Evolutionary conservation across 2,888 invertebrate genomes (phyloP).

Genomic region (Brachycybe producta): DNA sequence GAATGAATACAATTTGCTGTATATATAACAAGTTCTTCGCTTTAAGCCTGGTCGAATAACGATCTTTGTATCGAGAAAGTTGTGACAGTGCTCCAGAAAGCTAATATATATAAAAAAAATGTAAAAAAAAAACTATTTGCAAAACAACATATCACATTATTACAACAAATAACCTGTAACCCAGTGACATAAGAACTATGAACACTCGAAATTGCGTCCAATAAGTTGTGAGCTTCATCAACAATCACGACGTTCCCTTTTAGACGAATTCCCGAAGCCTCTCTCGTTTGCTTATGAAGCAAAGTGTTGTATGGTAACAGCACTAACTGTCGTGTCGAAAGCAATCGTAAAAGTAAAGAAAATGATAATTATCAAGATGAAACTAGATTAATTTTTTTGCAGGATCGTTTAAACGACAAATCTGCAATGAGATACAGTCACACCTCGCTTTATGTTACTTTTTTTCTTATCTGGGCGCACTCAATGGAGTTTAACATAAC

Average conservation of each 20-base stretch:
- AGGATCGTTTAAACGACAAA: too few relatives aligned
- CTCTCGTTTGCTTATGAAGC: slow-evolving; percentile 61
- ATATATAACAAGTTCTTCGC: slow-evolving; percentile 65
- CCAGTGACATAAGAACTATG: slow-evolving; percentile 61
- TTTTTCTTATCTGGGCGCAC: too few relatives aligned
- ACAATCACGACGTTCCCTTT: slow-evolving; percentile 65
- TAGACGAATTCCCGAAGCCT: slow-evolving; percentile 54
- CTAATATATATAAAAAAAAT: slow-evolving; percentile 22
- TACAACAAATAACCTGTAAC: slow-evolving; percentile 39
- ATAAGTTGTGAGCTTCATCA: slow-evolving; percentile 93
- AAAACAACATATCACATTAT: slow-evolving; percentile 3
- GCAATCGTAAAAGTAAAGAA: not conserved
- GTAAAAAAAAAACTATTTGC: not conserved
- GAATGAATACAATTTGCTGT: slow-evolving; percentile 66
- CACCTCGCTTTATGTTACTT: too few relatives aligned
- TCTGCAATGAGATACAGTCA: too few relatives aligned
- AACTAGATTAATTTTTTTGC: not conserved
- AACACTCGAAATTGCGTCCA: slow-evolving; percentile 77
- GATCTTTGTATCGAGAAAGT: slow-evolving; percentile 40
- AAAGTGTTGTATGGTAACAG: slow-evolving; percentile 65
- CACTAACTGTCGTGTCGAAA: slow-evolving; percentile 41
- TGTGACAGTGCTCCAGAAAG: slow-evolving; percentile 50
- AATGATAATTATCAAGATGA: not conserved
- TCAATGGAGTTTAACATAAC: too few relatives aligned
- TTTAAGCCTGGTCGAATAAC: slow-evolving; percentile 56